These are phyloP conservation scores for Morpho helenor DNA, from an alignment of 2,888 invertebrate genomes.

Conservation along the genomic window DNA sequence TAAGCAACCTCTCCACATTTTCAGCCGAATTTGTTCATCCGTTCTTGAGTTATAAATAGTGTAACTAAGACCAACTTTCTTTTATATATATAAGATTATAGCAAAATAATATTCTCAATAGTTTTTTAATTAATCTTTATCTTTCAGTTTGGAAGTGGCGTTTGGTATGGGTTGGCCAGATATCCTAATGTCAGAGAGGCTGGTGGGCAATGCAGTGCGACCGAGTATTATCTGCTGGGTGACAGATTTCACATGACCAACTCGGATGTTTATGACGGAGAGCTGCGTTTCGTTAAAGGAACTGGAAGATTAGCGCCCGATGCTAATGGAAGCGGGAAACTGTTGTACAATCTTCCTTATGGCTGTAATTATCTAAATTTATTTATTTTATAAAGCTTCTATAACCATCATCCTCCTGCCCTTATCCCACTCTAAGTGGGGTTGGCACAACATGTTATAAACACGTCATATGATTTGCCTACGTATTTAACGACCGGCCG, in stretches of 20 bases:
- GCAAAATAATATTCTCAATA: too few relatives aligned
- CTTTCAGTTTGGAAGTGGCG: slow-evolving; percentile 12
- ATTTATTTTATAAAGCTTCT: background rate
- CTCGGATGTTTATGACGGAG: slow-evolving; percentile 3
- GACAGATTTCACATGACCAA: slow-evolving; percentile 6
- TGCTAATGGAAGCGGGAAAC: slow-evolving; percentile 14
- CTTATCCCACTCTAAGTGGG: too few relatives aligned
- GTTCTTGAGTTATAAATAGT: too few relatives aligned
- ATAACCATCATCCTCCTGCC: too few relatives aligned
- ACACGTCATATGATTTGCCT: too few relatives aligned
- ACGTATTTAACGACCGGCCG: too few relatives aligned
- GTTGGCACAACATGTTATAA: too few relatives aligned
- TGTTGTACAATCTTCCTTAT: slow-evolving; percentile 13
- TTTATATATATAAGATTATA: too few relatives aligned
- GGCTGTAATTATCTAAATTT: slow-evolving; percentile 16
- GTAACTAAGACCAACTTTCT: too few relatives aligned
- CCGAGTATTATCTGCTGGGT: slow-evolving; percentile 7
- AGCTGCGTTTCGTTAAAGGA: background rate
- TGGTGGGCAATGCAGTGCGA: slow-evolving; percentile 1
- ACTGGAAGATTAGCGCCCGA: background rate
- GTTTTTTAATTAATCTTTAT: background rate
- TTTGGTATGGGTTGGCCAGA: slow-evolving; percentile 14
- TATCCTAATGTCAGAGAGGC: slow-evolving; percentile 4
- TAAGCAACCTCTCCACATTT: too few relatives aligned
- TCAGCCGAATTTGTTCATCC: too few relatives aligned